These are phyloP conservation scores for Tachysurus vachellii DNA, from an alignment of 2,113 vertebrate genomes.

Conservation along the genomic window DNA sequence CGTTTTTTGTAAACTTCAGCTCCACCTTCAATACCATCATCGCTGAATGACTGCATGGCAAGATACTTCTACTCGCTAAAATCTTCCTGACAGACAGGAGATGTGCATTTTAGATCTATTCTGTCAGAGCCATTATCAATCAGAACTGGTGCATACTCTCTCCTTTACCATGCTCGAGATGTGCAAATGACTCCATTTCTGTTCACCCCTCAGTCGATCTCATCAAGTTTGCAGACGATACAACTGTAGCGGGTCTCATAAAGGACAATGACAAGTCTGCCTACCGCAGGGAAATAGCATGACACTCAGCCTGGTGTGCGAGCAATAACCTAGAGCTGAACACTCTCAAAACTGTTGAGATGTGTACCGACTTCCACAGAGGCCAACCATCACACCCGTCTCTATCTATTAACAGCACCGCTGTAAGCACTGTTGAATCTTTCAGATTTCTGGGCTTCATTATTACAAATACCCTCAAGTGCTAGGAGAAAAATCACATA, in stretches of 20 bases:
- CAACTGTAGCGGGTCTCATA: background rate
- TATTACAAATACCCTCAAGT: background rate
- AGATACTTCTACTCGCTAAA: background rate
- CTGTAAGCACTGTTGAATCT: conserved; percentile 6
- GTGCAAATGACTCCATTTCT: conserved; percentile 8
- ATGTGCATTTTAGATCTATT: background rate
- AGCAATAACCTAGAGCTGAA: conserved; percentile 20
- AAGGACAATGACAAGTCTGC: conserved; percentile 17
- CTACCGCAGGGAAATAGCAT: background rate
- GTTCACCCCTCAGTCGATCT: background rate
- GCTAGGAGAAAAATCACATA: background rate
- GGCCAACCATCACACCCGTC: background rate
- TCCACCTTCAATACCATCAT: conserved; percentile 2
- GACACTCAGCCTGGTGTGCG: background rate
- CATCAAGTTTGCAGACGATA: conserved; percentile 15
- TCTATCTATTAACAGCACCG: background rate
- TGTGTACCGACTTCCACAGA: background rate
- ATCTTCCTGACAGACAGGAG: background rate
- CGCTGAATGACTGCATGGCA: background rate
- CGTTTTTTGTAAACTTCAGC: background rate
- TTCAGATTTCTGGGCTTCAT: conserved; percentile 2
- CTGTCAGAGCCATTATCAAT: background rate
- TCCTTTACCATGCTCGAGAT: background rate
- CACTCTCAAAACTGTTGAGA: background rate
- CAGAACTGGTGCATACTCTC: background rate